phyloP scores from a whole-genome alignment of 2,113 vertebrate species.

The Aythya baeri region DNA sequence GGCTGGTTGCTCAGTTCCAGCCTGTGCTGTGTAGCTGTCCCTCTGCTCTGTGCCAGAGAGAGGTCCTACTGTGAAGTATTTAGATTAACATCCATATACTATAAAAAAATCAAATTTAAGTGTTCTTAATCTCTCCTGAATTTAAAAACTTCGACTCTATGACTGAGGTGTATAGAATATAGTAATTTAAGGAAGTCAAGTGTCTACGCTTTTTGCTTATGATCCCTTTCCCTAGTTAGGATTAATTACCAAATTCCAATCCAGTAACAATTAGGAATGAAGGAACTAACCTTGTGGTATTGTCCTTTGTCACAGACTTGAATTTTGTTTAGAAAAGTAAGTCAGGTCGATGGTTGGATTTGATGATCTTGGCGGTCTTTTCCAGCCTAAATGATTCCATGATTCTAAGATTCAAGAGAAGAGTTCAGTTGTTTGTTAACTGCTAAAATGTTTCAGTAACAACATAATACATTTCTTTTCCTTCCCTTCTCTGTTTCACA shows the following conservation, averaged over 20 bases:
- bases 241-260: neutral
- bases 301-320: neutral
- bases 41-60: neutral
- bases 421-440: neutral
- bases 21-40: rapidly evolving
- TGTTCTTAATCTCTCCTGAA: neutral
- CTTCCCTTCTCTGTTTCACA: constrained; percentile 60
- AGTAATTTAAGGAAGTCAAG: neutral
- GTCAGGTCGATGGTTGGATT: no score
- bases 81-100: neutral
- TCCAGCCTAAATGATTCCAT: no score
- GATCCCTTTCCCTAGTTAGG: neutral
- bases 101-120: neutral
- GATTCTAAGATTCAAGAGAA: neutral
- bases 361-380: no score
- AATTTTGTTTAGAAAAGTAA: neutral
- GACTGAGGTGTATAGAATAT: neutral
- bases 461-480: neutral
- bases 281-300: neutral
- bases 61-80: neutral
- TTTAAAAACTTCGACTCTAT: neutral
- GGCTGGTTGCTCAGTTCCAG: neutral
- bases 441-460: neutral
- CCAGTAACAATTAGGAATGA: neutral
- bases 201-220: neutral